Evolutionary conservation across 2,888 invertebrate genomes (phyloP).

Genomic region (Beris morrisii): DNA sequence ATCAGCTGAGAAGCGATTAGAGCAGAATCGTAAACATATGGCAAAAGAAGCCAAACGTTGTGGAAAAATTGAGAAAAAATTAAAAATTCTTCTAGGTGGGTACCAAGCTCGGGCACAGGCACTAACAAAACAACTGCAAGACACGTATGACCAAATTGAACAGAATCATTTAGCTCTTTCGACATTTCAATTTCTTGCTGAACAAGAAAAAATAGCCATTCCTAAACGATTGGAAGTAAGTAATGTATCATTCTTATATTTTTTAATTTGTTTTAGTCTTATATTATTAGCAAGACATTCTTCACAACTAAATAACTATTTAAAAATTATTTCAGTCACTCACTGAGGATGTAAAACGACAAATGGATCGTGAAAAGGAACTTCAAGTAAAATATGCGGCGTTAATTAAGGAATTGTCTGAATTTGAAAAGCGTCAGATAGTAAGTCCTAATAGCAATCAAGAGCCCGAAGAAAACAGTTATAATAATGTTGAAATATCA

Average conservation of each 20-base stretch:
- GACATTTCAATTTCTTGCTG: conserved; percentile 86
- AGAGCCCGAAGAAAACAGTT: neutral
- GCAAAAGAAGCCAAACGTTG: conserved; percentile 94
- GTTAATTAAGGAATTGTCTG: conserved; percentile 67
- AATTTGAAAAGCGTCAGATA: conserved; percentile 45
- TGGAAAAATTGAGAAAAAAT: conserved; percentile 96
- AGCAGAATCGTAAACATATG: conserved; percentile 95
- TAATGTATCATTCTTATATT: conserved; percentile 28
- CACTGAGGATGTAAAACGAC: conserved; percentile 88
- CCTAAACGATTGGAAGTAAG: conserved; percentile 87
- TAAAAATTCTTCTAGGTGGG: conserved; percentile 92
- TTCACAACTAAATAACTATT: neutral
- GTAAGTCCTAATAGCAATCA: neutral
- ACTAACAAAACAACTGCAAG: conserved; percentile 83
- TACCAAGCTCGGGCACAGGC: conserved; percentile 82
- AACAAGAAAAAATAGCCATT: conserved; percentile 87
- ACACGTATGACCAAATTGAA: conserved; percentile 87
- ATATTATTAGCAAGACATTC: too few species aligned
- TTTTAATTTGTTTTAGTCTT: conserved; percentile 17
- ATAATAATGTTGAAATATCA: neutral
- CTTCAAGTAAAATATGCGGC: conserved; percentile 83
- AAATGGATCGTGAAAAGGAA: conserved; percentile 86
- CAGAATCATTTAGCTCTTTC: conserved; percentile 85
- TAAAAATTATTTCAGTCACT: conserved; percentile 62
- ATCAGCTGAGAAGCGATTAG: conserved; percentile 87